phyloP scores from a whole-genome alignment of 2,797 vertebrate species.

The Chloroceryle inda region DNA sequence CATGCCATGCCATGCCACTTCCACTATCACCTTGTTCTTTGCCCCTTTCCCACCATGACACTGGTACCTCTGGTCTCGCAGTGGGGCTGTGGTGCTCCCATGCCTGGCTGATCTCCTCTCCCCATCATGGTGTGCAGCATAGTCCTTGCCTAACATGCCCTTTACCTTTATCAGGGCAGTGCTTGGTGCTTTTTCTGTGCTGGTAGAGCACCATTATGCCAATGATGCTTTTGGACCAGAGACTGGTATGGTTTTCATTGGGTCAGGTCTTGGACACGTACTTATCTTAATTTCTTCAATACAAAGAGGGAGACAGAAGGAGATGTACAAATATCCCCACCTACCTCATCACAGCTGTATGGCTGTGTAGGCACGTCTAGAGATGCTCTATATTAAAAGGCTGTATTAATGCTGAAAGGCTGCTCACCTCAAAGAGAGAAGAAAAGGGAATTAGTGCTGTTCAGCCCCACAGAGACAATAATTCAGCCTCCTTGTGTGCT shows the following conservation, averaged over 20 bases:
- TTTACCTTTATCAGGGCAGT: not conserved
- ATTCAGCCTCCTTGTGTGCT: not conserved
- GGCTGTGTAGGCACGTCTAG: not conserved
- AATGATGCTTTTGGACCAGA: not conserved
- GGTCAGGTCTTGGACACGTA: not conserved
- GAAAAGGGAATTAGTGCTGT: not conserved
- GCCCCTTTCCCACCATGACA: accelerated
- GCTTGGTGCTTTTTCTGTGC: not conserved
- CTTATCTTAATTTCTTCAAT: not conserved
- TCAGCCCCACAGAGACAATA: not conserved
- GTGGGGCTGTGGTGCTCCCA: accelerated
- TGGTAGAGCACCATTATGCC: not conserved
- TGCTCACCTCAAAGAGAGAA: not conserved
- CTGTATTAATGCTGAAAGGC: not conserved
- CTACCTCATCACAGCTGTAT: not conserved
- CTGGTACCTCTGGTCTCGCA: accelerated
- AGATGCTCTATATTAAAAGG: not conserved
- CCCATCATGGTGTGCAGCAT: accelerated
- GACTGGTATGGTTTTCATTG: not conserved
- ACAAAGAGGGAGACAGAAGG: not conserved
- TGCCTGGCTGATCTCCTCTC: not conserved
- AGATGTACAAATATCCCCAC: not conserved
- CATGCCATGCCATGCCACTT: not conserved
- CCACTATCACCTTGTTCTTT: accelerated
- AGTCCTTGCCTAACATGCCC: not conserved